Conservation (phyloP, 92 coral and sea anemone species). For the Parazoanthus swiftii region DNA sequence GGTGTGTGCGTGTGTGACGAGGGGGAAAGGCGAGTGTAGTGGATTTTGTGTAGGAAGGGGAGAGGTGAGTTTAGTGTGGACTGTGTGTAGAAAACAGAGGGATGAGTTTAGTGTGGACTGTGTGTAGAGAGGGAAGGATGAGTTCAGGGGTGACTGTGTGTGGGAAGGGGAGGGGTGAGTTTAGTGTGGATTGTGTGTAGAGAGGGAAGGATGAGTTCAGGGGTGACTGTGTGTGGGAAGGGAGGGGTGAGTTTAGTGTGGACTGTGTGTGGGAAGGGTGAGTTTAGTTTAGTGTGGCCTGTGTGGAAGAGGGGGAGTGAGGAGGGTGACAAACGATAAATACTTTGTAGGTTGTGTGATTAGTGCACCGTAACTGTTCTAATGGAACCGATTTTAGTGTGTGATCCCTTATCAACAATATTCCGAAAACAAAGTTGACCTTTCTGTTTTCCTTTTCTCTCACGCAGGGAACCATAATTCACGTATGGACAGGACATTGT, state of each 20-base stretch:
- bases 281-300: background rate
- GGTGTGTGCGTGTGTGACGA: too few relatives aligned
- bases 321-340: too few relatives aligned
- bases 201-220: background rate
- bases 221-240: background rate
- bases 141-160: background rate
- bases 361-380: too few relatives aligned
- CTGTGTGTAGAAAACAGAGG: background rate
- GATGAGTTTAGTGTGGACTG: background rate
- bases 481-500: constrained; percentile 82
- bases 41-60: too few relatives aligned
- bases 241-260: background rate
- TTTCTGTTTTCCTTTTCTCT: background rate
- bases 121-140: too few relatives aligned
- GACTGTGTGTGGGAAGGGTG: background rate
- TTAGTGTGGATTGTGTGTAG: background rate
- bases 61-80: too few relatives aligned
- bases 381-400: too few relatives aligned
- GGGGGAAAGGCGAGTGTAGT: too few relatives aligned
- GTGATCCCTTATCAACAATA: too few relatives aligned
- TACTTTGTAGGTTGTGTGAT: too few relatives aligned
- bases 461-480: constrained; percentile 71
- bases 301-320: background rate
- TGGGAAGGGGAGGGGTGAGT: background rate
- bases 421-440: too few relatives aligned